These are phyloP conservation scores for Sebastiscus tertius DNA, from an alignment of 2,797 vertebrate species.

Conservation along the genomic window DNA sequence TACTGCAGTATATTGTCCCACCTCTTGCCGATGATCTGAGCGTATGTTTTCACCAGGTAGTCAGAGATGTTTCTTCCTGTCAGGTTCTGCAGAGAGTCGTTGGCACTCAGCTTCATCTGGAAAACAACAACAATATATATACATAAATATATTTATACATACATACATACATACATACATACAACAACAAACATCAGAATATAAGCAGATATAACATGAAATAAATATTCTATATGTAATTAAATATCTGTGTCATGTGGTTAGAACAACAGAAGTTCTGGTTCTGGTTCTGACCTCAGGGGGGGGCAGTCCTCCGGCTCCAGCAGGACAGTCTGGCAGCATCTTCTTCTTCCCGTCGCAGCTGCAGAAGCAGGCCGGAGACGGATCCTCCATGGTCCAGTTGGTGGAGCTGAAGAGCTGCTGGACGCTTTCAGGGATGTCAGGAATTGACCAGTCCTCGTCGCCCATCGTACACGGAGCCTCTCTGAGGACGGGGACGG, in stretches of 20 bases:
- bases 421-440: slow-evolving; percentile 80
- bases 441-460: slow-evolving; percentile 83
- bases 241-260: too few relatives aligned
- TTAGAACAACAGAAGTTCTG: neutral
- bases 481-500: slow-evolving; percentile 53
- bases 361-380: slow-evolving; percentile 92
- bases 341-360: slow-evolving; percentile 91
- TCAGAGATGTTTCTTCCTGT: slow-evolving; percentile 95
- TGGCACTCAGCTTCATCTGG: slow-evolving; percentile 89
- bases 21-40: slow-evolving; percentile 97
- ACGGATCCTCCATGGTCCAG: slow-evolving; percentile 95
- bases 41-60: slow-evolving; percentile 97
- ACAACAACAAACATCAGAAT: too few relatives aligned
- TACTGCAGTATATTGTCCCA: slow-evolving; percentile 44
- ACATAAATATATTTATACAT: too few relatives aligned
- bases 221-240: too few relatives aligned
- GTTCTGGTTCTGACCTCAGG: slow-evolving; percentile 84
- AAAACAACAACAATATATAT: neutral
- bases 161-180: too few relatives aligned
- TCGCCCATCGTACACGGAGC: slow-evolving; percentile 76
- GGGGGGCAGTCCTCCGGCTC: slow-evolving; percentile 92
- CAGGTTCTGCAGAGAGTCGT: slow-evolving; percentile 91
- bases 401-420: slow-evolving; percentile 87
- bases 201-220: too few relatives aligned
- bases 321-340: slow-evolving; percentile 92